Evolutionary conservation across 2,113 vertebrate species (phyloP).

Genomic region (Agapornis roseicollis): DNA sequence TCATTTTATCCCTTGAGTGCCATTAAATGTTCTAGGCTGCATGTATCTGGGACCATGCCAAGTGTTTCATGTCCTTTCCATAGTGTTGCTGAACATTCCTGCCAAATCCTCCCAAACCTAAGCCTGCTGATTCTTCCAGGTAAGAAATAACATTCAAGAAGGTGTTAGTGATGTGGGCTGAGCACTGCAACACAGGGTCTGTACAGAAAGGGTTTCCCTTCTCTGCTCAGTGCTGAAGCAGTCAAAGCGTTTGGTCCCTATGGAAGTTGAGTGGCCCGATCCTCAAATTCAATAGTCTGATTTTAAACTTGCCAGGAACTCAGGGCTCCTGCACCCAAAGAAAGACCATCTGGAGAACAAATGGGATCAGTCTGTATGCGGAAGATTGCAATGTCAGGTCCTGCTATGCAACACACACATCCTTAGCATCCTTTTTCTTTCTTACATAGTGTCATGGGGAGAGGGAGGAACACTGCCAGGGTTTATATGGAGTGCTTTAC

Average conservation of each 20-base stretch:
- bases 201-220: neutral
- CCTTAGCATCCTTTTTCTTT: neutral
- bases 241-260: neutral
- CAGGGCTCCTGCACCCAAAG: neutral
- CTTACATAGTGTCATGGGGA: neutral
- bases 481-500: neutral
- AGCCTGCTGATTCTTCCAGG: slow-evolving; percentile 35
- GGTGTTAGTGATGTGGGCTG: slow-evolving; percentile 1
- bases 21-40: slow-evolving; percentile 31
- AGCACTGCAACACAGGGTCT: neutral
- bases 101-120: slow-evolving; percentile 17
- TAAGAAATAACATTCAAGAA: slow-evolving; percentile 44
- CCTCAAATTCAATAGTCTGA: neutral
- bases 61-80: slow-evolving; percentile 50
- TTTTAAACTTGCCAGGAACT: neutral
- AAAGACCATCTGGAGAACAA: neutral
- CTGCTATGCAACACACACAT: neutral
- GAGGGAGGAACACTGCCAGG: neutral
- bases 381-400: neutral
- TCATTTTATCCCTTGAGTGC: slow-evolving; percentile 13
- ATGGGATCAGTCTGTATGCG: too few species aligned
- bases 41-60: slow-evolving; percentile 3
- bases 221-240: neutral
- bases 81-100: neutral
- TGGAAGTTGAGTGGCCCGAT: neutral